phyloP scores from a whole-genome alignment of 2,113 vertebrate species.

The Laticauda laticaudata region DNA sequence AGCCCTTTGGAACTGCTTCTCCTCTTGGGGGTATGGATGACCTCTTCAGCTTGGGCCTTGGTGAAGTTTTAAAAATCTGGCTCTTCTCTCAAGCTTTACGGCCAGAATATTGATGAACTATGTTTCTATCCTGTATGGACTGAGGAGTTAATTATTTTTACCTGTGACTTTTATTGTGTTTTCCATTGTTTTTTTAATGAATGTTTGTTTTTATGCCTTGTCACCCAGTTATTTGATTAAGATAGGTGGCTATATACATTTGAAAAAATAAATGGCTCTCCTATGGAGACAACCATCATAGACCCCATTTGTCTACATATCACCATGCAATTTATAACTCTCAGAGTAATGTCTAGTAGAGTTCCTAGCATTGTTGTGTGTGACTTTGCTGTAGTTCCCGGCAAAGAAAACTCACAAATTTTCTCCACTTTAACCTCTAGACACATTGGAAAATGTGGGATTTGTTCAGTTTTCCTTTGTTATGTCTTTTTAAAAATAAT shows the following conservation, averaged over 20 bases:
- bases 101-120: background rate
- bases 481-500: background rate
- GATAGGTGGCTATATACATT: background rate
- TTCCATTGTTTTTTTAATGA: background rate
- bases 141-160: background rate
- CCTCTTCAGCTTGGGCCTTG: background rate
- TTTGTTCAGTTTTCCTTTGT: background rate
- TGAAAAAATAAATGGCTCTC: background rate
- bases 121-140: background rate
- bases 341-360: background rate
- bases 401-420: background rate
- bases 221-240: background rate
- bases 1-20: background rate
- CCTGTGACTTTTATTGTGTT: background rate
- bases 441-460: background rate
- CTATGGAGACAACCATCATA: background rate
- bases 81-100: background rate
- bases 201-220: background rate
- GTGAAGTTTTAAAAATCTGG: background rate
- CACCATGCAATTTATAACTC: background rate
- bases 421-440: background rate
- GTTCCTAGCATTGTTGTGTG: background rate
- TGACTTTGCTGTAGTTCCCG: background rate
- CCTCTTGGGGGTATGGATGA: background rate
- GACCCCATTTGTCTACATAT: background rate